These are phyloP conservation scores for Luscinia megarhynchos DNA, from an alignment of 2,797 vertebrate genomes.

Conservation along the genomic window DNA sequence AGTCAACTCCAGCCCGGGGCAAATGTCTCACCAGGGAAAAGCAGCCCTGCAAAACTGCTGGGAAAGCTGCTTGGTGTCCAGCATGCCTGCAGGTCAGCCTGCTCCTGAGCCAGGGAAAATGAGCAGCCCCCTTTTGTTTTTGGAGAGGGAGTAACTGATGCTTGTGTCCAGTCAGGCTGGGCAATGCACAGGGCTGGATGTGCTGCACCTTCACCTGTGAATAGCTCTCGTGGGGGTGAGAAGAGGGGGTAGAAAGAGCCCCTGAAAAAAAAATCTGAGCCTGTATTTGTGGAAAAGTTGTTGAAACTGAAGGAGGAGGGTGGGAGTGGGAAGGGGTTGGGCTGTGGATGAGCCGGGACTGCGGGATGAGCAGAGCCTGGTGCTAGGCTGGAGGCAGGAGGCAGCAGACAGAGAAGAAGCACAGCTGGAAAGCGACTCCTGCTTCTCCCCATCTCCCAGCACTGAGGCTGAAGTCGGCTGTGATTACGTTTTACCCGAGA, in stretches of 20 bases:
- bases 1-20: background rate
- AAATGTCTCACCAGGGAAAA: background rate
- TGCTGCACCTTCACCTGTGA: background rate
- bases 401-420: background rate
- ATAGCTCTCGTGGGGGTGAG: rapidly evolving
- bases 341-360: rapidly evolving
- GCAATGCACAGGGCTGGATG: rapidly evolving
- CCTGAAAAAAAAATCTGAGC: background rate
- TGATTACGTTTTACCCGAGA: background rate
- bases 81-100: background rate
- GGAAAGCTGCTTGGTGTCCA: background rate
- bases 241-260: background rate
- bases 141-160: rapidly evolving
- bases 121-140: background rate
- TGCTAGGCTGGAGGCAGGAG: background rate
- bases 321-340: background rate
- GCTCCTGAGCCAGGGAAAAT: rapidly evolving
- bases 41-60: background rate
- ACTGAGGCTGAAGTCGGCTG: background rate
- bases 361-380: background rate
- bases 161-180: background rate
- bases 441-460: background rate
- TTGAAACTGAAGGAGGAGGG: background rate
- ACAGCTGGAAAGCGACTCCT: background rate
- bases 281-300: background rate